Percentiles rank a stretch among this genome's conserved stretches.
phyloP scores from a whole-genome alignment of 2,797 vertebrate genomes.

The Eptatretus atami region DNA sequence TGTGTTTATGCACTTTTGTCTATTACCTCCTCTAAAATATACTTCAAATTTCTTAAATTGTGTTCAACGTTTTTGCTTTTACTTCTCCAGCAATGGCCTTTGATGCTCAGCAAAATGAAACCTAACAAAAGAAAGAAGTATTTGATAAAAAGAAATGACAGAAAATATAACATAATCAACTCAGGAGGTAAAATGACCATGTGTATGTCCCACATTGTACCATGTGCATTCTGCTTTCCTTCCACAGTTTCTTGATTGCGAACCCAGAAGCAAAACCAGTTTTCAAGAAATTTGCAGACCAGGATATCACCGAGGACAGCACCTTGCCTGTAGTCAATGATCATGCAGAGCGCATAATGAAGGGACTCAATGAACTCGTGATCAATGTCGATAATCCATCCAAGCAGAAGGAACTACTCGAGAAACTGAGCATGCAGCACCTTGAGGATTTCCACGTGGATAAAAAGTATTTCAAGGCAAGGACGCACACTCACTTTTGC shows the following conservation, averaged over 20 bases:
- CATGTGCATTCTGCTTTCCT: neutral
- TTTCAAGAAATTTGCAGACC: neutral
- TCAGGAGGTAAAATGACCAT: too few species aligned
- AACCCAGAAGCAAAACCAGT: neutral
- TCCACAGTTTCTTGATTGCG: neutral
- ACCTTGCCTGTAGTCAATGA: neutral
- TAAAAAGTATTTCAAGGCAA: constrained; percentile 1
- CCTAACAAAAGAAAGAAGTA: too few species aligned
- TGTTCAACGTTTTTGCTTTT: too few species aligned
- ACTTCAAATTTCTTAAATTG: too few species aligned
- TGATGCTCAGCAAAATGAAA: too few species aligned
- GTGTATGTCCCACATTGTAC: too few species aligned
- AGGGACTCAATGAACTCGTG: neutral
- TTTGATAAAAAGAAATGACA: too few species aligned
- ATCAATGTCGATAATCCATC: neutral
- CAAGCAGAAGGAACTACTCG: neutral
- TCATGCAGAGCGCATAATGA: neutral
- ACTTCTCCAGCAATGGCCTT: too few species aligned
- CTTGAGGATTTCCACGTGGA: neutral
- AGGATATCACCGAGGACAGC: neutral
- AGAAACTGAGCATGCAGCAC: neutral
- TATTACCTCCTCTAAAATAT: too few species aligned
- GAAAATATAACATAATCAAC: too few species aligned
- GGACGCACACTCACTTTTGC: too few species aligned
- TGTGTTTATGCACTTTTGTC: too few species aligned